These are phyloP conservation scores for Saguinus imperator DNA, from an alignment of 2,113 vertebrate genomes.

Conservation along the genomic window DNA sequence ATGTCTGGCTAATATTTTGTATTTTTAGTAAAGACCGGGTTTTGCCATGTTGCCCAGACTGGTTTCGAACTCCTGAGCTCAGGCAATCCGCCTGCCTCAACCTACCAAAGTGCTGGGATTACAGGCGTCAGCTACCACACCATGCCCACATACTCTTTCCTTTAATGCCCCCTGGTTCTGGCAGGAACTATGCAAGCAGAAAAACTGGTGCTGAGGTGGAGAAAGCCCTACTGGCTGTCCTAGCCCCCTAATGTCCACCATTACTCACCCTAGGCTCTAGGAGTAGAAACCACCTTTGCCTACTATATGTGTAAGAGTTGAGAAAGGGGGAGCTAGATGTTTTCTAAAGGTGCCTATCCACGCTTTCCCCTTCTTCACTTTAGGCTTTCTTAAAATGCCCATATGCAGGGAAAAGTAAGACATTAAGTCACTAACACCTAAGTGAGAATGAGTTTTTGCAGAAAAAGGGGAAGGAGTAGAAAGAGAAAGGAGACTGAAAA, in stretches of 20 bases:
- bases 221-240: background rate
- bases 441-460: conserved; percentile 39
- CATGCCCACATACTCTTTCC: background rate
- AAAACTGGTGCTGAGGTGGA: background rate
- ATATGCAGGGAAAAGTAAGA: background rate
- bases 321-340: background rate
- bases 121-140: too few species aligned
- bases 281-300: background rate
- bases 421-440: conserved; percentile 40
- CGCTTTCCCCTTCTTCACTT: too few species aligned
- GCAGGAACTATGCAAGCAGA: background rate
- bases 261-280: background rate
- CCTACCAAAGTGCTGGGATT: too few species aligned
- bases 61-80: too few species aligned
- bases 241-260: background rate
- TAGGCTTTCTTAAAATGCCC: conserved; percentile 27
- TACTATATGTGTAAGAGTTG: background rate
- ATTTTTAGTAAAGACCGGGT: too few species aligned
- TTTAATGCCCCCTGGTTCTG: background rate
- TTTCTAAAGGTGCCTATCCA: background rate
- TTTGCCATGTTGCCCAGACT: too few species aligned
- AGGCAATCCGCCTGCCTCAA: too few species aligned
- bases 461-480: background rate
- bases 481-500: background rate
- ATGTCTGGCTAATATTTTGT: too few species aligned